Percentiles rank a stretch among this genome's conserved stretches.
Evolutionary conservation across 2,113 vertebrate genomes (phyloP).

Genomic region (Arenaria interpres): DNA sequence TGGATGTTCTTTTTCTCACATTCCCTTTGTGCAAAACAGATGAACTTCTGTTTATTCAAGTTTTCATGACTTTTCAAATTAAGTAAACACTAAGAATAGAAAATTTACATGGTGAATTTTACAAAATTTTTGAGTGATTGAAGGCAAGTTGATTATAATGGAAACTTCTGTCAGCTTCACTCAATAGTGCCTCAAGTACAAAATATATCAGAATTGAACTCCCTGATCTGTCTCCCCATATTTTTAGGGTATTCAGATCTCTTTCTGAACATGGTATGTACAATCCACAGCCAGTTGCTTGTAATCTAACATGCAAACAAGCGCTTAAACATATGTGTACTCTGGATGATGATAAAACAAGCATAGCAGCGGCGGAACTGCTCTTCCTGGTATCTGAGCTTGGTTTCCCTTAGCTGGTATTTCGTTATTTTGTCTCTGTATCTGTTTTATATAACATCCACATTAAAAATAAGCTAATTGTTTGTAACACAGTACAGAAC

Average conservation of each 20-base stretch:
- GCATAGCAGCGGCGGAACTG: neutral
- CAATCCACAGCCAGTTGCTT: neutral
- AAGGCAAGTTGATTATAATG: neutral
- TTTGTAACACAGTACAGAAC: neutral
- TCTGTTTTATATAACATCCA: neutral
- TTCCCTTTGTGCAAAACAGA: neutral
- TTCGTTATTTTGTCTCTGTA: neutral
- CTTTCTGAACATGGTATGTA: neutral
- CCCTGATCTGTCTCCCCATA: neutral
- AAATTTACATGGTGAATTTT: neutral
- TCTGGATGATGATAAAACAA: neutral
- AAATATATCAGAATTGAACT: neutral
- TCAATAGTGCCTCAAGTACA: neutral
- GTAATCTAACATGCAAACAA: neutral
- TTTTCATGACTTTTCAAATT: neutral
- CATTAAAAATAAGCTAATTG: neutral
- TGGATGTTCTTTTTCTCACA: neutral
- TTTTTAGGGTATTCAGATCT: neutral
- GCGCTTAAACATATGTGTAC: neutral
- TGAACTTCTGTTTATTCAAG: neutral
- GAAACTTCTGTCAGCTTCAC: neutral
- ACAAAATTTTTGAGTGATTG: neutral
- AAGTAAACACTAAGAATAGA: neutral
- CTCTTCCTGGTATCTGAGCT: neutral
- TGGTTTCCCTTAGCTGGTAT: neutral